A percentile compares a stretch with the other conserved stretches of the same genome.
Conservation (phyloP, 2,888 invertebrate genomes). For the Agrenia bidenticulata region DNA sequence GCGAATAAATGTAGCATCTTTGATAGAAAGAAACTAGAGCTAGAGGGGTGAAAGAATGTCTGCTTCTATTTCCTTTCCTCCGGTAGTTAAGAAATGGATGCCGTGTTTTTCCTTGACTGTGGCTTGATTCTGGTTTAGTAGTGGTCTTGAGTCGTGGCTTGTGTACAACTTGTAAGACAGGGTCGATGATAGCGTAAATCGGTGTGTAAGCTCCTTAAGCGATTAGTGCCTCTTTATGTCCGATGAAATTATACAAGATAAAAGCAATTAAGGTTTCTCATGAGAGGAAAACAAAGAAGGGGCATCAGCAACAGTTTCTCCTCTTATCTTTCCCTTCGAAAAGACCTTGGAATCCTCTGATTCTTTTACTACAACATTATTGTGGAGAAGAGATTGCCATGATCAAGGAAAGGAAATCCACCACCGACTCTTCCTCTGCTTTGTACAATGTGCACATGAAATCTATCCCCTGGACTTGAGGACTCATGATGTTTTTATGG, state of each 20-base stretch:
- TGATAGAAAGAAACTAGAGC: no score
- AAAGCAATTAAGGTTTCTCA: constrained; percentile 50
- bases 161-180: constrained; percentile 13
- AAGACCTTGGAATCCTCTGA: no score
- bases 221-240: constrained; percentile 52
- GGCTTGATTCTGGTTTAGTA: constrained; percentile 1
- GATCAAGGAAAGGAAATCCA: no score
- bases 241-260: constrained; percentile 52
- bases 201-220: constrained; percentile 50
- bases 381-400: no score
- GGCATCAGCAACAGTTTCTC: constrained; percentile 25
- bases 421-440: no score
- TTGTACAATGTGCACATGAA: no score
- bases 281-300: constrained; percentile 25
- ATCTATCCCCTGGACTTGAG: no score
- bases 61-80: neutral
- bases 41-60: no score
- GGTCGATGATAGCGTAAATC: constrained; percentile 40
- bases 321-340: constrained; percentile 6
- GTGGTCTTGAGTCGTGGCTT: neutral
- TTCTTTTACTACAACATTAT: no score
- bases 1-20: no score
- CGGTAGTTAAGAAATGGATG: constrained; percentile 2
- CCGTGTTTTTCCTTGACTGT: neutral
- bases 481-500: no score